Base-by-base conservation (phyloP, 2,797 vertebrate genomes). In the Apogon talboti region DNA sequence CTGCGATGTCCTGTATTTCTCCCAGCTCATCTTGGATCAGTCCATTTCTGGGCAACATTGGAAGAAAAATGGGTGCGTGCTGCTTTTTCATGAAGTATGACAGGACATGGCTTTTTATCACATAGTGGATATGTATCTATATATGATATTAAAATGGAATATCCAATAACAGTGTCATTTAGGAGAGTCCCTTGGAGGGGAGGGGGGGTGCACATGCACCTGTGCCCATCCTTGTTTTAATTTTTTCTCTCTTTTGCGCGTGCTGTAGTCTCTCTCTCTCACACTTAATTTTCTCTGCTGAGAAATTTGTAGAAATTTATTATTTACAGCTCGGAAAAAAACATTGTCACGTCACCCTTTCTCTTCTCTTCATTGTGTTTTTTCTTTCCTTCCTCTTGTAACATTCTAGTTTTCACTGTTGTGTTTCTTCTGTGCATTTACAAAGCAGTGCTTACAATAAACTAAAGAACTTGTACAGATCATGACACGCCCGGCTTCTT, bases 381-480 rank as follows among this genome's bases (percentile, higher is more conserved):
- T 88, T 89, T 90, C 81, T 87, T 88, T 90, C 78, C 82, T 67
- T 81, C 77, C 71, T 82, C 79, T 84, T 85, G 83, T 96, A 95
- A 95, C 94, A 90, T 93, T 92, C 82, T 94, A 91, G 92, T 95
- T 95, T 96, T 93, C 95, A 94, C 93, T 93, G 93, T 96, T 94
- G 92, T 94, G 91, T 94, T 94, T 89, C 92, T 90, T 94, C 78
- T 80, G 93, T 97, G 96, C 96, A 96, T 98, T 98, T 97, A 96
- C 96, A 96, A 95, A 96, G 94, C 94, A 95, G 93, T 95, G 96
- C 96, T 98, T 96, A 96, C 93, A 93, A 95, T 95, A 94, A 90
- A 92, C 90, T 92, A 81, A 96, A 96, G 95, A 97, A 97, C 93
- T 94, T 98, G 97, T 99, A 98, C 94, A 99, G 95, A 96, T 93